phyloP scores from a whole-genome alignment of 2,797 vertebrate genomes.

The Acipenser transmontanus region DNA sequence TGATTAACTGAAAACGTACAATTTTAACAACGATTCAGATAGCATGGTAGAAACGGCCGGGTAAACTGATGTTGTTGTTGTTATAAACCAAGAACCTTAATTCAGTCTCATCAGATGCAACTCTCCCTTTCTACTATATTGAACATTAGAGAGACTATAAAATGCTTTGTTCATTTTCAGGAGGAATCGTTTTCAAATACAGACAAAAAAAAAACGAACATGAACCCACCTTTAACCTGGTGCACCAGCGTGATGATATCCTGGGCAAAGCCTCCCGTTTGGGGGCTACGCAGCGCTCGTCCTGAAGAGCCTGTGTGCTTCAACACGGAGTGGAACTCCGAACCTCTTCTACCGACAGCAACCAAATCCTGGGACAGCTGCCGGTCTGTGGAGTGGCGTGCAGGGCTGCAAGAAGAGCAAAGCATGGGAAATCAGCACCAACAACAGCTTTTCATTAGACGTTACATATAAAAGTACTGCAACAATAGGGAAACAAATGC shows the following conservation, averaged over 20 bases:
- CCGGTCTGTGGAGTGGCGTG: slow-evolving; percentile 72
- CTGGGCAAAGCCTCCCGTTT: slow-evolving; percentile 81
- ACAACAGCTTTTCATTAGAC: no score
- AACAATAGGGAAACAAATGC: no score
- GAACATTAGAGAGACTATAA: not conserved
- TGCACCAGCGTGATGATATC: slow-evolving; percentile 94
- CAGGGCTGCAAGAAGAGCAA: slow-evolving; percentile 39
- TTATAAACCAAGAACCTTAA: no score
- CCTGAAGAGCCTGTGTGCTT: slow-evolving; percentile 72
- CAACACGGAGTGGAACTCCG: slow-evolving; percentile 79
- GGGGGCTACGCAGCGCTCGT: slow-evolving; percentile 49
- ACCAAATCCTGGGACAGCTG: slow-evolving; percentile 87
- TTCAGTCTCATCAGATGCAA: no score
- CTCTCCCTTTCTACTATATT: not conserved
- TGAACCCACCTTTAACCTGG: slow-evolving; percentile 82
- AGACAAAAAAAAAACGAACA: not conserved
- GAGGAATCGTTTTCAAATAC: slow-evolving; percentile 6
- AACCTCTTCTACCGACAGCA: slow-evolving; percentile 74
- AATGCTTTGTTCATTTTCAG: not conserved
- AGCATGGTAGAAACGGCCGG: no score
- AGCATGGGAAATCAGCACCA: not conserved
- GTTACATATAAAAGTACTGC: no score
- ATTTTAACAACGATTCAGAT: no score
- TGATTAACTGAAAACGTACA: no score
- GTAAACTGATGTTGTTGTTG: no score